Evolutionary conservation across 2,113 vertebrate genomes (phyloP), one percentile per base, ranked within the genome.

Genomic region (Lophius piscatorius): DNA sequence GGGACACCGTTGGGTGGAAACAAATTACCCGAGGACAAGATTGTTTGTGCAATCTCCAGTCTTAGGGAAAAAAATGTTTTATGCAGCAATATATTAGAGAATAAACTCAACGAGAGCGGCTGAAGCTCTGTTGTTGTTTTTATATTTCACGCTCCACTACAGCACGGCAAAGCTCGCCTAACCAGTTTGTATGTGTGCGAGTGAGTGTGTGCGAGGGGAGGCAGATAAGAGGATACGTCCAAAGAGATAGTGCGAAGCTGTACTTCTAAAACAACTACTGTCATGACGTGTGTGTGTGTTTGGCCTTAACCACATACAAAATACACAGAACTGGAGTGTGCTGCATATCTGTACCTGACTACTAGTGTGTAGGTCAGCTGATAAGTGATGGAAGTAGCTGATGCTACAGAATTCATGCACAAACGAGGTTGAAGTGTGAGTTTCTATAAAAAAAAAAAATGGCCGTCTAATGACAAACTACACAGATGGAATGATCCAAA

Each of bases 91-190:
- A 63, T 63, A 55, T 69, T 45, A 29, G 10, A 48, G 33, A 61
- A 69, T 57, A 62, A 64, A 80, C 42, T 42, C 6, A 34, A 63
- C 38, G 54, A 42, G 36, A 39, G 45, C 6, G 26, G 51, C 51
- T 68, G 41, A 71, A 78, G 75, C 67, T 7, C 47, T 44, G 62
- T 54, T 79, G 80, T 81, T 81, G 65, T 81, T 84, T 81, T 63
- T 77, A 46, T 70, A 81, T 86, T 82, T 88, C 73, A 81, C 79
- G 75, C 81, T 85, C 73, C 51, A 76, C 81, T 83, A 88, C 80
- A 67, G 78, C 52, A 69, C 78, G 58, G 69, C 74, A 85, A 78
- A 85, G 82, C 81, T 78, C 80, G 85, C 76, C 83, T 71, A 77
- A 87, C 52, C 47, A 10, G 58, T 63, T 68, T 71, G 72, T 80